Conservation (phyloP, 2,113 vertebrate genomes). For the Ia io region DNA sequence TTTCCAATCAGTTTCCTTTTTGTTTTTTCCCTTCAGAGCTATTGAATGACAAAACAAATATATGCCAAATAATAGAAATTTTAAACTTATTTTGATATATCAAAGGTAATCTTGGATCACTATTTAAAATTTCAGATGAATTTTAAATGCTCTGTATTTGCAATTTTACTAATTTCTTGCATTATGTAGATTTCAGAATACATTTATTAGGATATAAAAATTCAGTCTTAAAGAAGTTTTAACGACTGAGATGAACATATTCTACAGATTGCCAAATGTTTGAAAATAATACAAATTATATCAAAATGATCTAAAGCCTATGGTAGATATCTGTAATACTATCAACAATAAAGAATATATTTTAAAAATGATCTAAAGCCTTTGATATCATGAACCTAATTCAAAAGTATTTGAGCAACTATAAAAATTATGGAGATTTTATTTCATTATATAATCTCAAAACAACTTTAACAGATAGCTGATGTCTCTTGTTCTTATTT, state of each 20-base stretch:
- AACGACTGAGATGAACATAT: neutral
- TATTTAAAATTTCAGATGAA: neutral
- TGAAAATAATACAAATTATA: neutral
- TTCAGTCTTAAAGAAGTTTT: neutral
- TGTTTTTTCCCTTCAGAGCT: neutral
- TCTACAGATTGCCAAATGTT: neutral
- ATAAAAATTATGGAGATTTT: neutral
- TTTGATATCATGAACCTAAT: neutral
- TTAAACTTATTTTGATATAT: neutral
- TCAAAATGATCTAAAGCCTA: neutral
- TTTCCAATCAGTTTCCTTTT: neutral
- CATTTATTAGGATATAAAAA: neutral
- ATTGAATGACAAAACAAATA: neutral
- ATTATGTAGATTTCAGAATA: neutral
- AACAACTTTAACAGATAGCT: neutral
- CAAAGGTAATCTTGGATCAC: neutral
- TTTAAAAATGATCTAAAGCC: neutral
- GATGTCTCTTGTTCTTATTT: constrained; percentile 20
- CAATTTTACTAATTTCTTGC: neutral
- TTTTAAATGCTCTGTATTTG: neutral
- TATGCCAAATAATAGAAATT: neutral
- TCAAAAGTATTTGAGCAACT: neutral
- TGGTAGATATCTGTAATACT: too few species aligned
- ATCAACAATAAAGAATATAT: too few species aligned
- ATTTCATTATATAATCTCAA: neutral